These are phyloP conservation scores for Poeciliopsis occidentalis DNA, from an alignment of 2,113 vertebrate species.

Conservation along the genomic window DNA sequence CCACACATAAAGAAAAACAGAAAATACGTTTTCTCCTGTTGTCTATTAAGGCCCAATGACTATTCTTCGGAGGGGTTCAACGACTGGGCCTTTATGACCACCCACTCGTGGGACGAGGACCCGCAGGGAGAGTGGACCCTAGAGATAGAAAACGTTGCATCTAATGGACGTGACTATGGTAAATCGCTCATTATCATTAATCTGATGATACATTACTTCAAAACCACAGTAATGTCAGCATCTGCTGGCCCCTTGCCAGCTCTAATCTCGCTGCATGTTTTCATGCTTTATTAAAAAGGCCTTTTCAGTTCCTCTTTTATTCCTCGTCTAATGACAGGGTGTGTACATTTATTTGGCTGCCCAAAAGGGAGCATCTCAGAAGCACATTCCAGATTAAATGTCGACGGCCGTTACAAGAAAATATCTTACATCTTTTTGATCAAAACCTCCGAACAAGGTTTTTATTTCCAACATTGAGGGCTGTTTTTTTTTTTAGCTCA, in stretches of 20 bases:
- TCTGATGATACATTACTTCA: conserved; percentile 13
- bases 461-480: not conserved
- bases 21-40: not conserved
- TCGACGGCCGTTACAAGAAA: conserved; percentile 5
- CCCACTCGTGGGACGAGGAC: conserved; percentile 95
- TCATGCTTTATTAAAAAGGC: conserved; percentile 25
- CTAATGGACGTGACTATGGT: conserved; percentile 90
- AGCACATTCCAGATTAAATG: conserved; percentile 19
- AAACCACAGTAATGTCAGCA: conserved; percentile 6
- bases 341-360: conserved; percentile 2
- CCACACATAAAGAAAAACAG: not conserved
- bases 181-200: conserved; percentile 44
- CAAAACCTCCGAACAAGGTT: conserved; percentile 10
- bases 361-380: conserved; percentile 1
- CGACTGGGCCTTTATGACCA: conserved; percentile 98
- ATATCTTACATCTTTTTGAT: conserved; percentile 18
- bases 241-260: conserved; percentile 18
- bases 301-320: conserved; percentile 1
- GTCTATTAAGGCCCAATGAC: conserved; percentile 86
- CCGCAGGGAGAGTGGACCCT: conserved; percentile 92
- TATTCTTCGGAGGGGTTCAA: conserved; percentile 93
- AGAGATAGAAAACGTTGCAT: conserved; percentile 91
- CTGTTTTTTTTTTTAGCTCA: conserved; percentile 1
- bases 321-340: conserved; percentile 3
- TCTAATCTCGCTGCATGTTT: conserved; percentile 16